Evolutionary conservation across 1,140 invertebrate species (phyloP).

Genomic region (Drosophila ironensis): DNA sequence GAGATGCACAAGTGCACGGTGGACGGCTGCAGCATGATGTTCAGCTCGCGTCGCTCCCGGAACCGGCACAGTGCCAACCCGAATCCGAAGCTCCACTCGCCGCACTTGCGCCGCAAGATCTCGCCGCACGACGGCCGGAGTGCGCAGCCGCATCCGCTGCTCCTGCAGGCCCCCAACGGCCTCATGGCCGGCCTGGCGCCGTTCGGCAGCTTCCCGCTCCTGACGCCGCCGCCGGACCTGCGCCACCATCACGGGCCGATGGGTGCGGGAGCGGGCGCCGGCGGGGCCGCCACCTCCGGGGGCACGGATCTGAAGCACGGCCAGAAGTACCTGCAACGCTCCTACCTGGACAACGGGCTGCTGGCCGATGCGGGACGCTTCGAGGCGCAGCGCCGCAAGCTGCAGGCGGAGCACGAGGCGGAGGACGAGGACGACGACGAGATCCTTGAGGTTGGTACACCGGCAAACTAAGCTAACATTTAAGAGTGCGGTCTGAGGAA

Average conservation of each 20-base stretch:
- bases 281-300: slow-evolving; percentile 85
- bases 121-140: slow-evolving; percentile 95
- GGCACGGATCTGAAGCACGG: slow-evolving; percentile 84
- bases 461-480: not conserved
- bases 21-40: slow-evolving; percentile 99
- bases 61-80: slow-evolving; percentile 99
- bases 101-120: slow-evolving; percentile 94
- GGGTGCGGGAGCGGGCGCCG: slow-evolving; percentile 78
- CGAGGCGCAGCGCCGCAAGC: slow-evolving; percentile 41
- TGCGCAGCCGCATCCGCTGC: slow-evolving; percentile 90
- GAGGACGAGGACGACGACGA: slow-evolving; percentile 47
- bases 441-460: slow-evolving; percentile 38
- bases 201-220: slow-evolving; percentile 89
- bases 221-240: slow-evolving; percentile 89
- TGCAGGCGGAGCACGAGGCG: slow-evolving; percentile 7
- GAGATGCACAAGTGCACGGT: slow-evolving; percentile 99
- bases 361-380: slow-evolving; percentile 42
- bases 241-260: slow-evolving; percentile 84
- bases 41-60: slow-evolving; percentile 96
- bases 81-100: slow-evolving; percentile 98
- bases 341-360: slow-evolving; percentile 81
- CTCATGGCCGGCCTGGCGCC: slow-evolving; percentile 86
- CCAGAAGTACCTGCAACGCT: slow-evolving; percentile 72
- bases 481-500: no score
- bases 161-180: slow-evolving; percentile 88